Evolutionary conservation across 2,113 vertebrate species (phyloP), one percentile per base, ranked within the genome.

Genomic region (Syngnathoides biaculeatus): DNA sequence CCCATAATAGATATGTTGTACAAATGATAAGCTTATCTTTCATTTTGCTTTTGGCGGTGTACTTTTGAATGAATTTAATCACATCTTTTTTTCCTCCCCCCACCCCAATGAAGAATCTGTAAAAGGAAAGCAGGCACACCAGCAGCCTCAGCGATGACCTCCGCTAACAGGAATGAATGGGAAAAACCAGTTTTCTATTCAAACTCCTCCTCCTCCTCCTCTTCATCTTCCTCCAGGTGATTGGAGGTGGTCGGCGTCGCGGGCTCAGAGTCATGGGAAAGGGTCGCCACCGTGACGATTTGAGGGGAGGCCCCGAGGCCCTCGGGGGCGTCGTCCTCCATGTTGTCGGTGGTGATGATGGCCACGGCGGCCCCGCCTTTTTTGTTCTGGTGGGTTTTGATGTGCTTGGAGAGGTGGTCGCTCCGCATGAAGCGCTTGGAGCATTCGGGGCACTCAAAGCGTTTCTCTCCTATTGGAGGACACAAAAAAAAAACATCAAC

Each of bases 351-450:
- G 88, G 95, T 98, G 90, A 99, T 95, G 89, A 99, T 98, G 83
- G 96, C 94, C 87, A 98, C 93, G 14, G 96, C 93, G 1, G 95
- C 93, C 17, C 95, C 95, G 53, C 94, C 94, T 79, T 98, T 98
- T 91, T 99, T 99, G 92, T 98, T 98, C 92, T 98, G 97, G 86
- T 99, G 97, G 5, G 97, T 99, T 92, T 99, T 99, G 89, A 98
- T 96, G 84, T 99, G 97, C 91, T 99, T 99, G 0, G 97, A 98
- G 68, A 99, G 95, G 91, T 99, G 97, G 89, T 99, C 97, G 70
- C 97, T 99, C 73, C 97, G 91, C 97, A 99, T 99, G 89, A 99
- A 99, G 72, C 97, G 93, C 86, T 99, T 99, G 72, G 95, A 97
- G 87, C 97, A 99, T 77, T 99, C 97, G 0, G 96, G 95, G 71